Evolutionary conservation across 1,140 invertebrate species (phyloP).

Genomic region (Aphaenogaster rudis): DNA sequence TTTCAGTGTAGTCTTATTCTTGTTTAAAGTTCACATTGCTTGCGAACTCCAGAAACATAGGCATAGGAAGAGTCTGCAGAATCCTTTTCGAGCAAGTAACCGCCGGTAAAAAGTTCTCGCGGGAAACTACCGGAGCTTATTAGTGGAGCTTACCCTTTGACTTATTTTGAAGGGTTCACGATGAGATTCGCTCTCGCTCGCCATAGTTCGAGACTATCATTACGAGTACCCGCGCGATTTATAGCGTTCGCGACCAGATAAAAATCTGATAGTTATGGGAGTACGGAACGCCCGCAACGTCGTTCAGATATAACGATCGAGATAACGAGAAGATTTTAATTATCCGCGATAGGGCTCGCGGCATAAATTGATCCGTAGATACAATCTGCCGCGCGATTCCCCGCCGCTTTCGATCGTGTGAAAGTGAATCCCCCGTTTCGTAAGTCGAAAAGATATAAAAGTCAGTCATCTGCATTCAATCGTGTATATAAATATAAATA

Average conservation of each 20-base stretch:
- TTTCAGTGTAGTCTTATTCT: too few relatives aligned
- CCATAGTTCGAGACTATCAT: slow-evolving; percentile 45
- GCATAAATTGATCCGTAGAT: slow-evolving; percentile 65
- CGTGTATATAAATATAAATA: not conserved
- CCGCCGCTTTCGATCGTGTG: slow-evolving; percentile 67
- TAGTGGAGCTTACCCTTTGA: slow-evolving; percentile 7
- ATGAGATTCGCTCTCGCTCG: slow-evolving; percentile 9
- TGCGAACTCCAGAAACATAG: not conserved
- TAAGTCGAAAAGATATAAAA: slow-evolving; percentile 57
- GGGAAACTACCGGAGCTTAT: slow-evolving; percentile 11
- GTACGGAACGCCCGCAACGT: slow-evolving; percentile 42
- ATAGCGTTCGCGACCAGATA: slow-evolving; percentile 36
- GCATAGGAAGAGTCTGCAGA: not conserved
- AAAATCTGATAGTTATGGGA: slow-evolving; percentile 51
- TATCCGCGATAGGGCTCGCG: slow-evolving; percentile 41
- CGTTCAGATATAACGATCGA: slow-evolving; percentile 56
- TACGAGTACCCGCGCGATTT: slow-evolving; percentile 51
- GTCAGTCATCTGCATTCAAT: slow-evolving; percentile 27
- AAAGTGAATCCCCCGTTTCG: slow-evolving; percentile 70
- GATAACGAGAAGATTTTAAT: slow-evolving; percentile 55
- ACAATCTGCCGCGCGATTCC: slow-evolving; percentile 53
- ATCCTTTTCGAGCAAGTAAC: not conserved
- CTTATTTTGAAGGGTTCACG: slow-evolving; percentile 25
- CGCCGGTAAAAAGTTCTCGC: not conserved
- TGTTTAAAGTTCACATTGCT: not conserved